phyloP scores from a whole-genome alignment of 2,113 vertebrate genomes.

The Anguilla rostrata region DNA sequence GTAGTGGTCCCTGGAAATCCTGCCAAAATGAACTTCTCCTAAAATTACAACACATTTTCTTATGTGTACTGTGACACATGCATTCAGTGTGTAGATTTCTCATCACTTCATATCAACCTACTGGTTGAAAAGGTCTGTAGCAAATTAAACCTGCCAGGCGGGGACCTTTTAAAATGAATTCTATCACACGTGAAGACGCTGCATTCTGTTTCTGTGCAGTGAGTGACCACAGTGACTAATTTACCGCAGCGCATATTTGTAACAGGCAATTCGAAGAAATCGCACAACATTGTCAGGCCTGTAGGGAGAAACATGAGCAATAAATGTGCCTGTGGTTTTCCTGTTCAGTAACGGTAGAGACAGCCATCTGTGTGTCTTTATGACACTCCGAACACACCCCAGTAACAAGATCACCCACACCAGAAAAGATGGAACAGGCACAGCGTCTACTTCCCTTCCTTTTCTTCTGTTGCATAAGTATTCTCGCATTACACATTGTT shows the following conservation, averaged over 20 bases:
- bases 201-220: background rate
- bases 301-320: background rate
- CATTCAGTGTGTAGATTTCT: background rate
- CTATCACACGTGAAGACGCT: background rate
- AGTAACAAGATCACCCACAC: background rate
- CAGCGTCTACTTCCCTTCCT: background rate
- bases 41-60: background rate
- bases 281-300: background rate
- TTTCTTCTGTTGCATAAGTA: background rate
- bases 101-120: background rate
- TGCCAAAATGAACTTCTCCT: background rate
- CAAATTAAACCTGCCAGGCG: background rate
- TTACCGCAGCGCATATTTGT: background rate
- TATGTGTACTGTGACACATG: background rate
- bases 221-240: background rate
- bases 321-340: background rate
- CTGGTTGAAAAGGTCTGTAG: background rate
- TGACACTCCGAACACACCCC: background rate
- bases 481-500: background rate
- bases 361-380: background rate
- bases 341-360: background rate
- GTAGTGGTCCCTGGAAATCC: background rate
- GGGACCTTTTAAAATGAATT: background rate
- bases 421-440: background rate
- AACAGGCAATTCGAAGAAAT: background rate